Evolutionary conservation across 1,140 invertebrate species (phyloP).

Genomic region (Galleria mellonella): DNA sequence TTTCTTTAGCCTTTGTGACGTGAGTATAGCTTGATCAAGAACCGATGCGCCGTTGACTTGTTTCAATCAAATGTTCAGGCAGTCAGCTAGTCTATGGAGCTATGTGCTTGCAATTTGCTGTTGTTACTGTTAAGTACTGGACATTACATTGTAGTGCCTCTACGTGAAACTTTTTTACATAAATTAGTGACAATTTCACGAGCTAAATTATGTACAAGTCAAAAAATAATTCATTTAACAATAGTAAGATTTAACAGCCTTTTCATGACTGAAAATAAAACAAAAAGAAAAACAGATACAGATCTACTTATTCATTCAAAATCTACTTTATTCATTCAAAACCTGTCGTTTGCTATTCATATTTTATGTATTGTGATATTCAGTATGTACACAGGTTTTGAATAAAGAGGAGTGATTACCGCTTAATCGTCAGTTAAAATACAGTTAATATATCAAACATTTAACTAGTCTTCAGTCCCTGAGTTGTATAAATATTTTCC

Average conservation of each 20-base stretch:
- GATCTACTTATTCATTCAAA: constrained; percentile 58
- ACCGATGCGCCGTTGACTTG: background rate
- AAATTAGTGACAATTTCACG: constrained; percentile 18
- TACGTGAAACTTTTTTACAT: constrained; percentile 16
- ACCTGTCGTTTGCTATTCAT: constrained; percentile 60
- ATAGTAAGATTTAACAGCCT: constrained; percentile 42
- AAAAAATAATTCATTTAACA: constrained; percentile 36
- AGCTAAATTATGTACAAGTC: constrained; percentile 37
- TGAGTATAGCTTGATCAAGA: constrained; percentile 8
- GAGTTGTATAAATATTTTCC: constrained; percentile 72
- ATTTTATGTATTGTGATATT: constrained; percentile 55
- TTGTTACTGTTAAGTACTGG: constrained; percentile 12
- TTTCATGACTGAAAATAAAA: constrained; percentile 34
- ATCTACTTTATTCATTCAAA: constrained; percentile 69
- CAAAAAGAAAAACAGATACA: constrained; percentile 37
- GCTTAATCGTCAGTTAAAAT: constrained; percentile 68
- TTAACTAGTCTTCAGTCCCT: constrained; percentile 73
- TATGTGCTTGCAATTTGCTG: constrained; percentile 8
- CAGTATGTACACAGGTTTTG: constrained; percentile 64
- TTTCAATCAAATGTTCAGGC: constrained; percentile 16
- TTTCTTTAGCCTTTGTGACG: constrained; percentile 22
- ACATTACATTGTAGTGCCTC: constrained; percentile 9
- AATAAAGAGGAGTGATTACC: constrained; percentile 51
- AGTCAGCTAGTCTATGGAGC: constrained; percentile 32
- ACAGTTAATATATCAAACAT: constrained; percentile 73